A percentile compares a stretch with the other conserved stretches of the same genome.
Evolutionary conservation across 2,113 vertebrate species (phyloP).

Genomic region (Dunckerocampus dactyliophorus): DNA sequence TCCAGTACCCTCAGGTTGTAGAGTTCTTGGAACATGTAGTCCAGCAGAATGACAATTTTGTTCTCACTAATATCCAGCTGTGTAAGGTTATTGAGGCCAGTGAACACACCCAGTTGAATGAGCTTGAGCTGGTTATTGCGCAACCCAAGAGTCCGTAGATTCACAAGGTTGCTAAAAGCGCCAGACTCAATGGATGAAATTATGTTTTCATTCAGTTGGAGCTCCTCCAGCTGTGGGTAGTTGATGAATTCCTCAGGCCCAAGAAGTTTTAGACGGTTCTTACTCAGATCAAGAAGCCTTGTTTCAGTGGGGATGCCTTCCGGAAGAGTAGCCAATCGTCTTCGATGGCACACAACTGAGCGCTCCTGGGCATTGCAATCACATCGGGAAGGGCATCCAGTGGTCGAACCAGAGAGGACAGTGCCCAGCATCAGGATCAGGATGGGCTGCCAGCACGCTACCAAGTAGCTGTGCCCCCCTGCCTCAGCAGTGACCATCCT

Average conservation of each 20-base stretch:
- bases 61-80: slow-evolving; percentile 98
- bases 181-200: slow-evolving; percentile 93
- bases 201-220: slow-evolving; percentile 93
- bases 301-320: slow-evolving; percentile 97
- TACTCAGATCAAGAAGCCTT: slow-evolving; percentile 88
- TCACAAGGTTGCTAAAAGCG: slow-evolving; percentile 91
- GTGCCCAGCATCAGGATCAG: slow-evolving; percentile 95
- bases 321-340: slow-evolving; percentile 83
- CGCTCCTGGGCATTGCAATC: slow-evolving; percentile 95
- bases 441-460: slow-evolving; percentile 98
- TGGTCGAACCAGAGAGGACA: slow-evolving; percentile 91
- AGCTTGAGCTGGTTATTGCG: slow-evolving; percentile 95
- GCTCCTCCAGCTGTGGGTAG: slow-evolving; percentile 92
- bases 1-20: slow-evolving; percentile 94
- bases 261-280: slow-evolving; percentile 92
- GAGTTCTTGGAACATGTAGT: slow-evolving; percentile 98
- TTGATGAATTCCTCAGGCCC: slow-evolving; percentile 93
- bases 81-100: slow-evolving; percentile 94
- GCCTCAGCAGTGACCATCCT: slow-evolving; percentile 88
- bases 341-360: slow-evolving; percentile 90
- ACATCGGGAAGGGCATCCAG: slow-evolving; percentile 92
- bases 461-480: slow-evolving; percentile 91
- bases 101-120: slow-evolving; percentile 94
- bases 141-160: slow-evolving; percentile 90
- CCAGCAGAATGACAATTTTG: slow-evolving; percentile 96